Conservation (phyloP, 2,113 vertebrate genomes). For the Grammomys surdaster region DNA sequence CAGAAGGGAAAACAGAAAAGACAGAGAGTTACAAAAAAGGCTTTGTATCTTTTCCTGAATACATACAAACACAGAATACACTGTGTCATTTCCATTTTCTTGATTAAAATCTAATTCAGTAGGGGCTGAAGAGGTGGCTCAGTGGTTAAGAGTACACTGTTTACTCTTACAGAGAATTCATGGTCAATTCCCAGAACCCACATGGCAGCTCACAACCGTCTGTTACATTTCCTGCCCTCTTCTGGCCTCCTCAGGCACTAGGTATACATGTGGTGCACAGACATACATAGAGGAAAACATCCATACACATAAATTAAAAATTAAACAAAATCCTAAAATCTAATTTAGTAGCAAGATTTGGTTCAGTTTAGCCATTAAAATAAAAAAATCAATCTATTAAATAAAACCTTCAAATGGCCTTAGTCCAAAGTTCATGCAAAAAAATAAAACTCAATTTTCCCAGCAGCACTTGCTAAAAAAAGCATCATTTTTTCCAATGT, state of each 20-base stretch:
- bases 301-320: neutral
- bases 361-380: constrained; percentile 25
- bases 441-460: neutral
- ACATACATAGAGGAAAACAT: neutral
- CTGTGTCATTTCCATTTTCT: constrained; percentile 23
- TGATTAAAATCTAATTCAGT: constrained; percentile 53
- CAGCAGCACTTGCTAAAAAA: neutral
- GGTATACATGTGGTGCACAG: neutral
- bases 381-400: constrained; percentile 46
- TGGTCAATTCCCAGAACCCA: neutral
- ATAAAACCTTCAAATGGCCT: constrained; percentile 3
- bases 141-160: neutral
- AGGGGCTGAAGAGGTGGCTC: neutral
- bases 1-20: neutral
- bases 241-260: neutral
- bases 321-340: neutral
- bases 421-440: constrained; percentile 12
- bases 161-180: neutral
- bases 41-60: neutral
- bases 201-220: neutral
- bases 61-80: constrained; percentile 13
- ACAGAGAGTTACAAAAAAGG: neutral
- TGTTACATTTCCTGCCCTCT: neutral
- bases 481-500: neutral
- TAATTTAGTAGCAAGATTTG: constrained; percentile 22